These are phyloP conservation scores for Oxyura jamaicensis DNA, from an alignment of 2,113 vertebrate species.

Conservation along the genomic window DNA sequence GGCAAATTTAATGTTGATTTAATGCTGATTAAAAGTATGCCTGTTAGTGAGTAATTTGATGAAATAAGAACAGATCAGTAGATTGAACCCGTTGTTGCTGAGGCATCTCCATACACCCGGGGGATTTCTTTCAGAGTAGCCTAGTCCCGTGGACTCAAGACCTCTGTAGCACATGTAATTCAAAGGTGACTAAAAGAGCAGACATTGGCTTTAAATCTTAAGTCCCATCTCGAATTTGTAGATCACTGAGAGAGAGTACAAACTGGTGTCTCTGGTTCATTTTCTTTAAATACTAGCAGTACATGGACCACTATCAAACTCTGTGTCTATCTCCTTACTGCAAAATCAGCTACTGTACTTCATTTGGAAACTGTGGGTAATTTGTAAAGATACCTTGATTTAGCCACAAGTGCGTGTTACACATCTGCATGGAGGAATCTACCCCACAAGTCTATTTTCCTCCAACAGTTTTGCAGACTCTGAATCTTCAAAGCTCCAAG, in stretches of 20 bases:
- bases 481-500: background rate
- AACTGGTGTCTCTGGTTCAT: background rate
- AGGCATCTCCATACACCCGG: background rate
- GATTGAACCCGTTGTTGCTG: background rate
- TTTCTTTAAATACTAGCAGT: background rate
- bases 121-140: background rate
- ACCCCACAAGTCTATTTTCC: background rate
- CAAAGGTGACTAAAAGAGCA: background rate
- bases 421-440: background rate
- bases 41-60: background rate
- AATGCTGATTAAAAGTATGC: background rate
- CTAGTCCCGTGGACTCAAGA: background rate
- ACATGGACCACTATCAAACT: background rate
- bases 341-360: background rate
- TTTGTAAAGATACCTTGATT: background rate
- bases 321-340: background rate
- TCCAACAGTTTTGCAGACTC: background rate
- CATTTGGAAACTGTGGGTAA: background rate
- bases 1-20: background rate
- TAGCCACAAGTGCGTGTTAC: background rate
- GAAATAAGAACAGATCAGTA: background rate
- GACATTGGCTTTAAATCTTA: background rate
- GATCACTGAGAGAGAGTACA: background rate
- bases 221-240: background rate
- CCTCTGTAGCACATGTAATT: background rate